These are phyloP conservation scores for Ptyas mucosa DNA, from an alignment of 2,113 vertebrate genomes.

Conservation along the genomic window DNA sequence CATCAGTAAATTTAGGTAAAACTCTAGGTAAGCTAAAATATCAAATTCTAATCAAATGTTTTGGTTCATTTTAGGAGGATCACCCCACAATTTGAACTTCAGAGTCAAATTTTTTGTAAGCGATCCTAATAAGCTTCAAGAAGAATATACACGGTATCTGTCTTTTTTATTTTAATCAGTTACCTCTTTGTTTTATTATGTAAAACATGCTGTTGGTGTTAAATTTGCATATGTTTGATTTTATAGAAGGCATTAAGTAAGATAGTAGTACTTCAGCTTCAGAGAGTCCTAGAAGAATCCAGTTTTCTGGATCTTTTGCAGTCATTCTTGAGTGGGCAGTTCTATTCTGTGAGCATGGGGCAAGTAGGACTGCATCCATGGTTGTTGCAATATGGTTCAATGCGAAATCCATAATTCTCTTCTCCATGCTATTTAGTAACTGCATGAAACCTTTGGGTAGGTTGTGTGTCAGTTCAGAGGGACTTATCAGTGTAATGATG, in stretches of 20 bases:
- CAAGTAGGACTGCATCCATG: neutral
- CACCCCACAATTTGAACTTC: slow-evolving; percentile 93
- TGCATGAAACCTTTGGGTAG: neutral
- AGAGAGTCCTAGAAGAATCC: neutral
- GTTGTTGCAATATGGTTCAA: neutral
- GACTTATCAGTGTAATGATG: neutral
- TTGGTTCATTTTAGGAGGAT: slow-evolving; percentile 82
- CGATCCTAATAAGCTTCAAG: slow-evolving; percentile 94
- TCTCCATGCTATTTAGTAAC: neutral
- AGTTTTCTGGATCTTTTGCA: neutral
- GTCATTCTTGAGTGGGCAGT: neutral
- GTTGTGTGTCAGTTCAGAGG: neutral
- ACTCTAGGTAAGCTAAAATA: slow-evolving; percentile 12
- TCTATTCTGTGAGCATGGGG: neutral
- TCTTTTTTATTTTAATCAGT: neutral
- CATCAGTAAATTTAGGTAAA: neutral
- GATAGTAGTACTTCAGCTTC: neutral
- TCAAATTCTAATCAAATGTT: slow-evolving; percentile 61
- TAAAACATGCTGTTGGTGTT: neutral
- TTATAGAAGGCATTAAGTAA: neutral
- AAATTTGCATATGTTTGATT: neutral
- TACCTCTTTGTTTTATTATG: neutral
- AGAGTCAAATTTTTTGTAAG: slow-evolving; percentile 99
- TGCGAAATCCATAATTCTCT: neutral
- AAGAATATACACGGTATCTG: slow-evolving; percentile 95